phyloP scores from a whole-genome alignment of 2,797 vertebrate genomes.

The Bradypodion pumilum region DNA sequence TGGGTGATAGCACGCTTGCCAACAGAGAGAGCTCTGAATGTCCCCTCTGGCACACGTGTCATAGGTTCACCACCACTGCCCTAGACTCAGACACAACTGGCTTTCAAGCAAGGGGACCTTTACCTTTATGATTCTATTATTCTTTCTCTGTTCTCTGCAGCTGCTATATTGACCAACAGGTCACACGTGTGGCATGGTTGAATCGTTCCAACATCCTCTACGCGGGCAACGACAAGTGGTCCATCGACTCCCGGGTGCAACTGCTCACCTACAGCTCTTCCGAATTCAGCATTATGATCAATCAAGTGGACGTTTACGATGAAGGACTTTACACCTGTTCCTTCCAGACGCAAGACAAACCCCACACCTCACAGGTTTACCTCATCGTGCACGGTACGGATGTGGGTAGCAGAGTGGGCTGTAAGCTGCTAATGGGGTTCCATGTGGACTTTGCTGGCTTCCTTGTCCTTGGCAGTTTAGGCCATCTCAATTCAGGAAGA shows the following conservation, averaged over 20 bases:
- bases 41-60: no score
- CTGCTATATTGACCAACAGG: conserved; percentile 89
- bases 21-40: no score
- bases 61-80: no score
- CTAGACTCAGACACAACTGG: no score
- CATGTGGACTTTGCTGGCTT: no score
- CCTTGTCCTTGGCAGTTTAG: no score
- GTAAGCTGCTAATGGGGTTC: background rate
- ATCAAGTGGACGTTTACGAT: conserved; percentile 83
- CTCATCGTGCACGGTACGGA: conserved; percentile 90
- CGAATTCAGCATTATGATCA: conserved; percentile 90
- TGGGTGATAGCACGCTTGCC: no score
- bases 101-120: no score
- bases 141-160: conserved; percentile 60
- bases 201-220: conserved; percentile 94
- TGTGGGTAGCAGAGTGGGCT: background rate
- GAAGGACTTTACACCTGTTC: conserved; percentile 92
- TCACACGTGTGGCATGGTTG: conserved; percentile 92
- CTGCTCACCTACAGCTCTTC: conserved; percentile 86
- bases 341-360: conserved; percentile 89
- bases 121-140: background rate
- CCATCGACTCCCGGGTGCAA: conserved; percentile 86
- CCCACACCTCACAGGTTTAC: conserved; percentile 87
- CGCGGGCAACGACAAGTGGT: conserved; percentile 91
- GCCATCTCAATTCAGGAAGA: no score